Conservation (phyloP, 2,888 invertebrate genomes). For the Hydraecia micacea region DNA sequence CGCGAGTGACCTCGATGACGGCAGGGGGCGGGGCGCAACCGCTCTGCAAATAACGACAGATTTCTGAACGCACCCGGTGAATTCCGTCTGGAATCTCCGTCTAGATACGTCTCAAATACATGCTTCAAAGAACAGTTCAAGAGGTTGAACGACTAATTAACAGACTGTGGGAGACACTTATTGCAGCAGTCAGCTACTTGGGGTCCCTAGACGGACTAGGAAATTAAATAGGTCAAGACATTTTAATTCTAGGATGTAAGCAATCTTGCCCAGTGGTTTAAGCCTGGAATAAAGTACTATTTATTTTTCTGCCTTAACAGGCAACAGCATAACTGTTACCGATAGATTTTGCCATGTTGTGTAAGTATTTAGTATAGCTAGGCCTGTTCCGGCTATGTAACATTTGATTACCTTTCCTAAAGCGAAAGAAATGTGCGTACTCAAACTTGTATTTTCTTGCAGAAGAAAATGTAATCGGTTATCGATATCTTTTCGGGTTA, state of each 20-base stretch:
- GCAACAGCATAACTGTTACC: not conserved
- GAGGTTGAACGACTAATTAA: conserved; percentile 68
- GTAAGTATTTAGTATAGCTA: not conserved
- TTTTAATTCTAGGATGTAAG: conserved; percentile 23
- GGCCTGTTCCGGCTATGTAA: conserved; percentile 2
- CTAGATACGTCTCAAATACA: conserved; percentile 49
- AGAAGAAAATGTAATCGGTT: conserved; percentile 7
- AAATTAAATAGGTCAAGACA: conserved; percentile 53
- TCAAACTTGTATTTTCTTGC: not conserved
- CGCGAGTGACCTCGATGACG: conserved; percentile 81
- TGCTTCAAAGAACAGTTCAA: conserved; percentile 64
- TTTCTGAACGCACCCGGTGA: conserved; percentile 72
- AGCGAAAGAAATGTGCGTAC: not conserved
- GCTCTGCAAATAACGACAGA: conserved; percentile 75
- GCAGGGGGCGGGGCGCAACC: conserved; percentile 75
- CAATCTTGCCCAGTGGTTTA: conserved; percentile 12
- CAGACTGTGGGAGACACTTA: conserved; percentile 56
- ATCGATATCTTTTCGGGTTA: conserved; percentile 43
- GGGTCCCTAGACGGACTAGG: conserved; percentile 16
- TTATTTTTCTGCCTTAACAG: not conserved
- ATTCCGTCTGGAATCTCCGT: conserved; percentile 70
- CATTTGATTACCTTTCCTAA: not conserved
- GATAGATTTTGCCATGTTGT: conserved; percentile 24
- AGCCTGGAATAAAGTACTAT: not conserved
- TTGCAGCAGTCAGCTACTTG: conserved; percentile 52